phyloP scores from a whole-genome alignment of 1,140 invertebrate species.

The Drosophila rufa region DNA sequence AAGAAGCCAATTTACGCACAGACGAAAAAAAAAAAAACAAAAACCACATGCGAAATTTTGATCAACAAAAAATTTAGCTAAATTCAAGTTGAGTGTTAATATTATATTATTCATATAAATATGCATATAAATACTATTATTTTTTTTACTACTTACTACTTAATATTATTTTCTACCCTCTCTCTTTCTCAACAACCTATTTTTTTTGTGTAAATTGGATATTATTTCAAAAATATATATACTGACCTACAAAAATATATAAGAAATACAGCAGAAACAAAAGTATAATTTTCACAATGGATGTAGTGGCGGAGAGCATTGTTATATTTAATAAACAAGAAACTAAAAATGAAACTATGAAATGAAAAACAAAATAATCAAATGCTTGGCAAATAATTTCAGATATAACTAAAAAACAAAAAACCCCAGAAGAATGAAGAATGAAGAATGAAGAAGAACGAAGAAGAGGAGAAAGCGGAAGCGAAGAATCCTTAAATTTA shows the following conservation, averaged over 20 bases:
- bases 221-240: slow-evolving; percentile 58
- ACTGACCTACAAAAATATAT: slow-evolving; percentile 31
- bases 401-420: slow-evolving; percentile 46
- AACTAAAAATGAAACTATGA: slow-evolving; percentile 29
- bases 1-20: slow-evolving; percentile 53
- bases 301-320: slow-evolving; percentile 51
- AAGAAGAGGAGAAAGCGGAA: background rate
- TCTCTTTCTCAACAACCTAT: slow-evolving; percentile 10
- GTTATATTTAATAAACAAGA: slow-evolving; percentile 71
- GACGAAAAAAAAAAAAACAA: slow-evolving; percentile 27
- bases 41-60: slow-evolving; percentile 41
- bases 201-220: slow-evolving; percentile 41
- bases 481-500: slow-evolving; percentile 41
- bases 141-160: slow-evolving; percentile 39
- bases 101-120: slow-evolving; percentile 42
- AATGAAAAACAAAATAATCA: slow-evolving; percentile 23
- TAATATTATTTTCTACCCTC: slow-evolving; percentile 21
- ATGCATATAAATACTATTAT: slow-evolving; percentile 39
- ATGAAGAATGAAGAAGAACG: too few species aligned
- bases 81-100: slow-evolving; percentile 69
- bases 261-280: slow-evolving; percentile 12
- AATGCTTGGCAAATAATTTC: slow-evolving; percentile 69
- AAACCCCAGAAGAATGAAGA: slow-evolving; percentile 4
- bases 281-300: slow-evolving; percentile 52
- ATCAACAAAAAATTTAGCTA: slow-evolving; percentile 68